Evolutionary conservation across 2,113 vertebrate species (phyloP), one percentile per base, ranked within the genome.

Genomic region (Polypterus bichir): DNA sequence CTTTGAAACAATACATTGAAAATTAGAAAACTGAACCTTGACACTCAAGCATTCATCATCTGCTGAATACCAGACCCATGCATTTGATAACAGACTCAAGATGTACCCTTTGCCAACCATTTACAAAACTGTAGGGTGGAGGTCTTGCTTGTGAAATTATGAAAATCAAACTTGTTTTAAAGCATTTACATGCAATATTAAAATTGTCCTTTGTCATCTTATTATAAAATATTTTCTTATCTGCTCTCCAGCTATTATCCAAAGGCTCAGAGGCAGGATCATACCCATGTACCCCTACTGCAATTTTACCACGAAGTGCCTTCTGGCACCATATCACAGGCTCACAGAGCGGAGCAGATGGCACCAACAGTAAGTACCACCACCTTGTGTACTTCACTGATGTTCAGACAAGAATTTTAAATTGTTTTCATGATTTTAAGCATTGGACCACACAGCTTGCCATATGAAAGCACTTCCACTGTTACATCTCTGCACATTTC

Each of bases 281-380:
- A 5, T 95, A 92, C 64, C 91, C 93, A 59, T 97, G 91, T 69
- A 93, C 92, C 0, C 92, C 91, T 54, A 92, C 92, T 0, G 88
- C 92, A 74, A 94, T 97, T 82, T 80, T 98, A 68, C 94, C 95
- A 47, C 89, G 93, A 59, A 97, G 92, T 0, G 93, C 92, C 59
- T 98, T 97, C 82, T 97, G 95, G 94, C 94, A 97, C 73, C 95
- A 98, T 72, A 98, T 97, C 71, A 92, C 91, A 0, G 92, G 91
- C 60, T 91, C 85, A 59, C 92, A 92, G 76, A 84, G 78, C 11
- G 82, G 86, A 45, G 71, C 84, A 0, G 91, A 95, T 54, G 73
- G 85, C 44, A 68, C 81, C 68, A 88, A 74, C 48, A 83, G 92
- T 94, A 82, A 77, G 81, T 71, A 27, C 27, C 27, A 27, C 27